Evolutionary conservation across 2,113 vertebrate genomes (phyloP).

Genomic region (Cyrtonyx montezumae): DNA sequence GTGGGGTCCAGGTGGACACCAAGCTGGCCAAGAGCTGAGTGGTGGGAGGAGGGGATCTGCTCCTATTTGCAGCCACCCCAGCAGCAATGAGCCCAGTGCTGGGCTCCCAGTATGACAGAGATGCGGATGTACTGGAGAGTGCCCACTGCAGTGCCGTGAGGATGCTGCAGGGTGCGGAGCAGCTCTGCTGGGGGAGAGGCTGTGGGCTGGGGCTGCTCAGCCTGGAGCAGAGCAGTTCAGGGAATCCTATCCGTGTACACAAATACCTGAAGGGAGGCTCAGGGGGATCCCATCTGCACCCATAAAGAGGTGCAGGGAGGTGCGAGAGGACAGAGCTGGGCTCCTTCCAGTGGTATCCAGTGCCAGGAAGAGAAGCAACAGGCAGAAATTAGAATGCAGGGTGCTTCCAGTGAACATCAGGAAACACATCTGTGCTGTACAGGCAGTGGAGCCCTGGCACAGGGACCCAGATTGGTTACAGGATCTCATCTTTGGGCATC

Average conservation of each 20-base stretch:
- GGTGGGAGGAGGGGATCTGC: not conserved
- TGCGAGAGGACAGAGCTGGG: not conserved
- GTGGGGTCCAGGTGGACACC: not conserved
- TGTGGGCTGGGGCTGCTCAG: too few species aligned
- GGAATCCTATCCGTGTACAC: too few species aligned
- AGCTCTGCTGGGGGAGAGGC: too few species aligned
- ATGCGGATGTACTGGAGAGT: too few species aligned
- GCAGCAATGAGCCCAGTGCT: too few species aligned
- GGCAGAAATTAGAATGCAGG: not conserved
- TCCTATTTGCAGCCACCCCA: too few species aligned
- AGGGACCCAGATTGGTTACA: not conserved
- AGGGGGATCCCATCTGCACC: not conserved
- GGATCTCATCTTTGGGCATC: not conserved
- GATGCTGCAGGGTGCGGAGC: too few species aligned
- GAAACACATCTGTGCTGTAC: not conserved
- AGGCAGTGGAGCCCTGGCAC: fast-evolving
- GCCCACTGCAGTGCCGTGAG: too few species aligned
- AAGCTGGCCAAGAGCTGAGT: not conserved
- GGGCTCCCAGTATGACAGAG: too few species aligned
- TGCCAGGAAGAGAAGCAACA: not conserved
- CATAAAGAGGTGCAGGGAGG: not conserved
- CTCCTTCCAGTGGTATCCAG: not conserved
- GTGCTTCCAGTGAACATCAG: not conserved
- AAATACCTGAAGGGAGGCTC: too few species aligned
- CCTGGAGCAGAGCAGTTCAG: too few species aligned